Base-by-base conservation (phyloP, 2,888 invertebrate genomes). In the Dinocampus coccinellae region DNA sequence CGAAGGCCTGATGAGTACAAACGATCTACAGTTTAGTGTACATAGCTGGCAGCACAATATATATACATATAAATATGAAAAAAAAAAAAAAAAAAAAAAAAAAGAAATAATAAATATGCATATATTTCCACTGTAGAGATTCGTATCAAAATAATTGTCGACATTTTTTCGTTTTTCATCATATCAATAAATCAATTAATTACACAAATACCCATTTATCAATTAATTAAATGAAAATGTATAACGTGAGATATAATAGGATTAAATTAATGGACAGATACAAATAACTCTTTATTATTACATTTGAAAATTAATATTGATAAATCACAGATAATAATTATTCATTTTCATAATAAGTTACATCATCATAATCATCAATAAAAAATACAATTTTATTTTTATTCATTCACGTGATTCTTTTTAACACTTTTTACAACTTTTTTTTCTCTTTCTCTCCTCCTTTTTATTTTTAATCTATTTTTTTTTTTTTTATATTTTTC, bases 1-100 rank as follows among this genome's bases (percentile, higher is more conserved):
- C 72, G 70, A 62, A 57, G 66, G 74, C 70, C 70, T 75, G 75
- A 75, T 75, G 73, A 76, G 72, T 76, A 76, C 76, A 73, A 76
- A 76, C 76, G 76, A 76, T 76, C 75, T 26, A 52, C 33, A 29
- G 69, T 75, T 75, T 58, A 58, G 34, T 34, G 29, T 34, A n/a
- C 26, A 26, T 22, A 57, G 24, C 11, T 22, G 26, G 24, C 11
- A 57, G 29, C n/a, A 24, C 29, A 29, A 29, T 4, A 7, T 29
- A 7, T 29, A 7, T 29, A 29, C 7, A 29, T 3, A 29, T 29
- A 4, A 4, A 29, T 29, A 29, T 29, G 29, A n/a, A n/a, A n/a
- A n/a, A n/a, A n/a, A n/a, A n/a, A n/a, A n/a, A n/a, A n/a, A n/a
- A n/a, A n/a, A n/a, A n/a, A n/a, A n/a, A n/a, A n/a, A n/a, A n/a